Evolutionary conservation across 2,888 invertebrate genomes (phyloP), one percentile per base, ranked within the genome.

Genomic region (Ophioninae sp.): DNA sequence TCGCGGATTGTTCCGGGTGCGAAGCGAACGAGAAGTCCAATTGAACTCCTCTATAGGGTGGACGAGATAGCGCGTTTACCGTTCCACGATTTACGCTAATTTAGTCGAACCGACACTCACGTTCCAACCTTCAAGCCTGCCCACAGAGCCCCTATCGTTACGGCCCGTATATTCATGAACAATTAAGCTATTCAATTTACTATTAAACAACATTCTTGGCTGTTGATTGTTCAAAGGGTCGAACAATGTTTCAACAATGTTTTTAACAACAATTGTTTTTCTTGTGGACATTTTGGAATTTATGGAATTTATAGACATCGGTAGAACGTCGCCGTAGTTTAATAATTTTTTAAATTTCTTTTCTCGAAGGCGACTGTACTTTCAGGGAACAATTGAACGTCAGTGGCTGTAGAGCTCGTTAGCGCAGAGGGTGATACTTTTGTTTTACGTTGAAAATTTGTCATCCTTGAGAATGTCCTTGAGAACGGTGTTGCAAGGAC

Each of bases 21-120:
- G 80, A 83, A 83, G 77, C 69, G 83, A 76, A 69, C 73, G 58
- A 77, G 73, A 83, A 68, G 83, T 65, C 73, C 80, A 83, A 73
- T 79, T 61, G 67, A 80, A 74, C 71, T 71, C 51, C 71, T 41
- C 71, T 71, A 61, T 78, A 44, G 10, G 73, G 23, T 9, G 73
- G 37, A 69, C 51, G 76, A 77, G 73, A 77, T 51, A 41, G 61
- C 61, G 8, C 5, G 20, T 63, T 64, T 59, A 72, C 75, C 39
- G 51, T 37, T 10, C 76, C 63, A 74, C 73, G 80, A 41, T 80
- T 69, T 73, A 73, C 79, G 83, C 77, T 80, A 83, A 83, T 80
- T 83, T 74, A 69, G 63, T 74, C 63, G 39, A 59, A 69, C 79
- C 82, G 44, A 79, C 79, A 59, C 22, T 74, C 10, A n/a, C 71